Conservation (phyloP, 2,797 vertebrate species). For the Melanotaenia parkinsoni region DNA sequence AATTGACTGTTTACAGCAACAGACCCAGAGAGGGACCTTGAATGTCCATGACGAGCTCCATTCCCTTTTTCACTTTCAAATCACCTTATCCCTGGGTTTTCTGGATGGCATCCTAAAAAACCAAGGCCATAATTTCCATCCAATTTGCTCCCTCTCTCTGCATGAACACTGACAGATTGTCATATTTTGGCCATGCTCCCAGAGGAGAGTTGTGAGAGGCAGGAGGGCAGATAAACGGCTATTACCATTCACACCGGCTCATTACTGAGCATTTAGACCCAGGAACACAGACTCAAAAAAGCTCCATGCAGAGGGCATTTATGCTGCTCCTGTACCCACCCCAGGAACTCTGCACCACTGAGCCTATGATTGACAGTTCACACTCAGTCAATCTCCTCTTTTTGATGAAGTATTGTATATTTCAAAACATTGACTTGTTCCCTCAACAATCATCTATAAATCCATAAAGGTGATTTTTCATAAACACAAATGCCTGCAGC, state of each 20-base stretch:
- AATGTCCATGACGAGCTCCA: constrained; percentile 67
- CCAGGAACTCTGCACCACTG: constrained; percentile 21
- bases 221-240: constrained; percentile 79
- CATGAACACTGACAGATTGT: constrained; percentile 80
- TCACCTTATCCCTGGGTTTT: constrained; percentile 72
- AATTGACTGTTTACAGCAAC: constrained; percentile 72
- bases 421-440: constrained; percentile 29
- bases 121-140: constrained; percentile 80
- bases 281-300: constrained; percentile 56
- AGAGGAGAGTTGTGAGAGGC: constrained; percentile 75
- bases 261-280: constrained; percentile 79
- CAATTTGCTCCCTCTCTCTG: constrained; percentile 76
- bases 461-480: constrained; percentile 13
- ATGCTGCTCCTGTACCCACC: constrained; percentile 31
- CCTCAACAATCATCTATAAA: constrained; percentile 15
- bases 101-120: constrained; percentile 78
- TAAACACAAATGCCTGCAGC: constrained; percentile 10
- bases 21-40: constrained; percentile 71
- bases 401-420: constrained; percentile 5
- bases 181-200: constrained; percentile 82
- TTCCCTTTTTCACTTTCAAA: constrained; percentile 77
- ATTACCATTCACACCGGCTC: constrained; percentile 79
- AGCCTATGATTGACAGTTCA: constrained; percentile 57
- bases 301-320: constrained; percentile 45
- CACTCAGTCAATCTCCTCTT: constrained; percentile 5